Evolutionary conservation across 2,113 vertebrate species (phyloP), one percentile per base, ranked within the genome.

Genomic region (Hippocampus comes): DNA sequence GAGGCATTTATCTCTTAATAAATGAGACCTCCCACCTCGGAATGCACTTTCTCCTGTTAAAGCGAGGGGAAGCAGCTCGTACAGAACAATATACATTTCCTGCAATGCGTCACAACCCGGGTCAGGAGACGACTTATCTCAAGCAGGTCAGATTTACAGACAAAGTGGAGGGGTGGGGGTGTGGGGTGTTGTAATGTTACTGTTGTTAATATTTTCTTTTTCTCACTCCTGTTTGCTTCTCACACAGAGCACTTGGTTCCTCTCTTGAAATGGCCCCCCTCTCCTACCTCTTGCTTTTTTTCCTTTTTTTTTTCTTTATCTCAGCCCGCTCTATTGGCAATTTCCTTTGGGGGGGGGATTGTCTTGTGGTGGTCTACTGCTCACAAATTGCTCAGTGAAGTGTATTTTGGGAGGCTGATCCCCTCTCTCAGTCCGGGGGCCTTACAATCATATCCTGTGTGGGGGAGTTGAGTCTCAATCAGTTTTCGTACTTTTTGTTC

Each of bases 381-480:
- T 95, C 86, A 87, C 86, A 91, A 89, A 65, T 86, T 84, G 68
- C 83, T 77, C 81, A 48, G 76, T 86, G 88, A 83, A 87, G 88
- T 80, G 80, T 81, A 84, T 90, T 88, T 90, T 89, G 87, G 83
- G 27, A 59, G 77, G 73, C 78, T 91, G 87, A 91, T 91, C 89
- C 89, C 84, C 87, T 82, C 88, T 84, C 87, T 82, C 86, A 85
- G 87, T 89, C 86, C 89, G 87, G 82, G 82, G 75, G 82, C 88
- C 85, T 75, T 77, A n/a, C 57, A 87, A 83, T 91, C 88, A 91
- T 91, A 88, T 91, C 90, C 87, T 86, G 89, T 90, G 83, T 72
- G 64, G 73, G 75, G 34, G 34, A 38, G 34, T 38, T 89, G 86
- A 77, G 75, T 73, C 78, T 74, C 38, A 73, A 84, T 82, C 73